These are phyloP conservation scores for Mormyrus lacerda DNA, from an alignment of 2,113 vertebrate species.

Conservation along the genomic window DNA sequence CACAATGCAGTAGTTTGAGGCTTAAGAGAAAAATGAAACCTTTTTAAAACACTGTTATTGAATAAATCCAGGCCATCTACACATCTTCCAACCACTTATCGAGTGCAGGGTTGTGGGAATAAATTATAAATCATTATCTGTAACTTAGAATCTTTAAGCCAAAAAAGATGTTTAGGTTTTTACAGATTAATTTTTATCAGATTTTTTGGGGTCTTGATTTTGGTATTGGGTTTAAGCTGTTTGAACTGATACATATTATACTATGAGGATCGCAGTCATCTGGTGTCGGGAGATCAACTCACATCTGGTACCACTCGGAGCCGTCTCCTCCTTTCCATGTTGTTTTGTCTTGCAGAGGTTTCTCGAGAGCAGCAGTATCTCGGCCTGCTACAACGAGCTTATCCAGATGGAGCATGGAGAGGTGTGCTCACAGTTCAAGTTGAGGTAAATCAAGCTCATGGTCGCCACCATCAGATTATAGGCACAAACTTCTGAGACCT, in stretches of 20 bases:
- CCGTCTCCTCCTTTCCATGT: background rate
- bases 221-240: background rate
- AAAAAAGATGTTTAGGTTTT: constrained; percentile 1
- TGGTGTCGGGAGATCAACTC: background rate
- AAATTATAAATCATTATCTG: background rate
- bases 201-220: background rate
- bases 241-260: background rate
- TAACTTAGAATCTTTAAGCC: background rate
- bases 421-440: constrained; percentile 88
- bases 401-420: constrained; percentile 86
- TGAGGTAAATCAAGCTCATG: constrained; percentile 65
- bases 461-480: background rate
- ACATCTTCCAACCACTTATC: background rate
- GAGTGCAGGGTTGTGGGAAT: background rate
- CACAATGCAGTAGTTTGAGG: background rate
- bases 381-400: constrained; percentile 90
- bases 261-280: background rate
- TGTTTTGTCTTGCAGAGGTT: constrained; percentile 73
- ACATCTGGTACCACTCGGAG: background rate
- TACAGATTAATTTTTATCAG: background rate
- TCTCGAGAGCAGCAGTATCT: constrained; percentile 79
- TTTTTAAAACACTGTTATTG: background rate
- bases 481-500: background rate
- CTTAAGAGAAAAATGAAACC: background rate
- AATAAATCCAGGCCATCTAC: background rate